phyloP scores from a whole-genome alignment of 2,888 invertebrate species.

The Cristatella mucedo region DNA sequence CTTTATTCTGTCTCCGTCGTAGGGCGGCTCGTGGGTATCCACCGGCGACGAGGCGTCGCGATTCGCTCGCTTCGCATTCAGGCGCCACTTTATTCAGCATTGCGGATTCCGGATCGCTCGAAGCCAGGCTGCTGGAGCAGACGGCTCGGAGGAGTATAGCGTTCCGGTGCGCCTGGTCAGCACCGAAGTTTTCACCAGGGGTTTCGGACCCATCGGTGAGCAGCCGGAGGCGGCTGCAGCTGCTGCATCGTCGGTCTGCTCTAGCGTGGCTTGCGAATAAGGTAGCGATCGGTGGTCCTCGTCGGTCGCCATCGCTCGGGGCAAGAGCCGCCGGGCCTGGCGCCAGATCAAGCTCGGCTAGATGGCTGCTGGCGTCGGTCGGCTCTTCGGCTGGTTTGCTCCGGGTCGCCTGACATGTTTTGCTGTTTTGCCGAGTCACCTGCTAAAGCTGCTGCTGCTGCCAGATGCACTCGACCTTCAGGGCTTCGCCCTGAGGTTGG shows the following conservation, averaged over 20 bases:
- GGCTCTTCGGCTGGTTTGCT: too few relatives aligned
- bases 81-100: conserved; percentile 35
- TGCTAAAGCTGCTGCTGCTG: neutral
- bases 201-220: too few relatives aligned
- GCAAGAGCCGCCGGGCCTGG: too few relatives aligned
- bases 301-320: too few relatives aligned
- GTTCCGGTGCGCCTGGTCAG: conserved; percentile 21
- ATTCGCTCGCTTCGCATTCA: conserved; percentile 33
- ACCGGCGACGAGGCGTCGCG: conserved; percentile 32
- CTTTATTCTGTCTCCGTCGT: too few relatives aligned
- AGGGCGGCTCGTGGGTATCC: conserved; percentile 36
- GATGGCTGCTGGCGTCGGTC: too few relatives aligned
- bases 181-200: conserved; percentile 8
- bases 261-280: too few relatives aligned
- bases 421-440: neutral
- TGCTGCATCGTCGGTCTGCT: too few relatives aligned
- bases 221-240: too few relatives aligned
- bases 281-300: too few relatives aligned
- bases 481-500: conserved; percentile 21
- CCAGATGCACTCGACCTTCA: conserved; percentile 11
- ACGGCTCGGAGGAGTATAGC: conserved; percentile 11
- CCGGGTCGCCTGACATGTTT: neutral
- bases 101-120: conserved; percentile 31
- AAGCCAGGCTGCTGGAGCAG: conserved; percentile 13
- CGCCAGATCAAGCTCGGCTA: too few relatives aligned